phyloP scores from a whole-genome alignment of 2,113 vertebrate species.

The Atherinomorus stipes region DNA sequence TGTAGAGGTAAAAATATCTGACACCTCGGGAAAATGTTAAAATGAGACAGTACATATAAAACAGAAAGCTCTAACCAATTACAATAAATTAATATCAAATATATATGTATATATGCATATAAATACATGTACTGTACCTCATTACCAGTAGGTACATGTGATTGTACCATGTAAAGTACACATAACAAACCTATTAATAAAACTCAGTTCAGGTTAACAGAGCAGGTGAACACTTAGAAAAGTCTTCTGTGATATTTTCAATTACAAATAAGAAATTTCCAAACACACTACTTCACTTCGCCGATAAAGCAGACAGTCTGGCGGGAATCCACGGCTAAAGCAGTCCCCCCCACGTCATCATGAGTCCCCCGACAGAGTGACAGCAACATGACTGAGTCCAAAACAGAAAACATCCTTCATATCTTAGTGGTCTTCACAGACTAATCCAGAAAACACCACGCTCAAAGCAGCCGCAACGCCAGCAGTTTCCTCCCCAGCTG shows the following conservation, averaged over 20 bases:
- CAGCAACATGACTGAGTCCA: constrained; percentile 27
- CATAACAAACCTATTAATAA: constrained; percentile 29
- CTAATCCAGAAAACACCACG: constrained; percentile 25
- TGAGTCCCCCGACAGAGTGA: constrained; percentile 17
- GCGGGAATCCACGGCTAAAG: constrained; percentile 14
- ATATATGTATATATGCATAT: constrained; percentile 41
- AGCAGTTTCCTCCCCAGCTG: background rate
- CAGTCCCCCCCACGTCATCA: constrained; percentile 13
- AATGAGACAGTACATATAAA: constrained; percentile 57
- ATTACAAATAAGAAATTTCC: constrained; percentile 6
- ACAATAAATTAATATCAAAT: constrained; percentile 76
- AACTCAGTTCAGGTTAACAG: constrained; percentile 38
- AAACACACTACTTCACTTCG: constrained; percentile 10
- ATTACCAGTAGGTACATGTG: constrained; percentile 41
- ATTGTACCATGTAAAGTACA: constrained; percentile 35
- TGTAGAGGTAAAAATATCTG: constrained; percentile 25
- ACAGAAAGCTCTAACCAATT: constrained; percentile 68
- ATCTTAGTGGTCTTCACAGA: constrained; percentile 22
- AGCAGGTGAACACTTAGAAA: constrained; percentile 55
- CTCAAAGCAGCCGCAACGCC: background rate
- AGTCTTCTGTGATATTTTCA: constrained; percentile 10
- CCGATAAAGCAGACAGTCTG: constrained; percentile 13
- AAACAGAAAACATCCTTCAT: constrained; percentile 6
- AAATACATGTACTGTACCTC: constrained; percentile 12
- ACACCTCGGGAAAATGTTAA: constrained; percentile 33